Base-by-base conservation (phyloP, 2,113 vertebrate species). In the Oxygymnocypris stewartii region DNA sequence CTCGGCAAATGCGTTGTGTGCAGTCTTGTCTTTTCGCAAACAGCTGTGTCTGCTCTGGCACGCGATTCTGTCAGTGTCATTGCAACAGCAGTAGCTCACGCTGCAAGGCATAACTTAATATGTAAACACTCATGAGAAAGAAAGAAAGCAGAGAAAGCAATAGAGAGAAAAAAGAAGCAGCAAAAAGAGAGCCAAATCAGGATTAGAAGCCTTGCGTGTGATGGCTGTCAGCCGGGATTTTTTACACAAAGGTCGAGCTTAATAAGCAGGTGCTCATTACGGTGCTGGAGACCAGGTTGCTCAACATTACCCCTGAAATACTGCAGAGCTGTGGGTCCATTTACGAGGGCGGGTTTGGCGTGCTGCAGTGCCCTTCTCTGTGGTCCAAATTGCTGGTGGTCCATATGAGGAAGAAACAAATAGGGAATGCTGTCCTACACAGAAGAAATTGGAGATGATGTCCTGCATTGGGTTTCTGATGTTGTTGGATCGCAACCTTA, bases 181-280 rank as follows among this genome's bases (percentile, higher is more conserved):
- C 20, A 35, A 76, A 61, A 67, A 80, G 44, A 65, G 63, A 51
- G 54, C 81, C 81, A 85, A 82, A 86, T 73, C 37, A 83, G 86
- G 73, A 77, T 87, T 35, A 88, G 54, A 84, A 31, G 16, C n/a
- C 28, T 88, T 83, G 84, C 81, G 84, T 88, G 87, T 87, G 81
- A 89, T 87, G 54, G 57, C 86, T 82, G 65, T 63, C 23, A 37
- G 85, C 77, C 31, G 59, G 11, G 79, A 84, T 87, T 82, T 80
- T 85, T 86, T 76, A 87, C 78, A 79, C 76, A 88, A 89, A 87
- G 86, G 65, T 16, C 69, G 35, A 20, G 57, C 42, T 82, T 89
- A 89, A 90, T 86, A 88, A 83, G 87, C 90, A 89, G 89, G 90
- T 91, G 89, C 89, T 90, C 76, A n/a, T 90, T 89, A 89, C 57